Conservation (phyloP, 92 coral and sea anemone genomes). For the Montipora capitata region DNA sequence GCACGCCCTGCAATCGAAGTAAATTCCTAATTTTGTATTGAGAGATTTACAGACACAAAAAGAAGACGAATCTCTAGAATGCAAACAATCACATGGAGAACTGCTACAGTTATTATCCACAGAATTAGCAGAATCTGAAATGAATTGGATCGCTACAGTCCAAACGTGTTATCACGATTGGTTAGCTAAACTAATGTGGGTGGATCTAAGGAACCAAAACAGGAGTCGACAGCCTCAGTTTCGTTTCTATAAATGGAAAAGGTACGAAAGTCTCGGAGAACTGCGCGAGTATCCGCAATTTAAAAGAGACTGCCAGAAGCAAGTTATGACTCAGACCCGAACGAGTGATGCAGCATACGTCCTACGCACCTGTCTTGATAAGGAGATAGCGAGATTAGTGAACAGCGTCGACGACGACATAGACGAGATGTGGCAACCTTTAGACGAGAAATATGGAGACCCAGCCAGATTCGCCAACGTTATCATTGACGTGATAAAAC, state of each 20-base stretch:
- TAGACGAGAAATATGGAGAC: too few relatives aligned
- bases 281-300: constrained; percentile 71
- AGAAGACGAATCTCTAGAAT: constrained; percentile 57
- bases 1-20: constrained; percentile 19
- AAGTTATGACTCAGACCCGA: constrained; percentile 54
- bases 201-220: constrained; percentile 36
- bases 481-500: too few relatives aligned
- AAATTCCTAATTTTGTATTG: not conserved
- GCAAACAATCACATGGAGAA: constrained; percentile 53
- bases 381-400: constrained; percentile 35
- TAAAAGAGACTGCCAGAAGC: constrained; percentile 64
- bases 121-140: constrained; percentile 56
- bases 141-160: constrained; percentile 59
- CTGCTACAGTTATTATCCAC: constrained; percentile 30
- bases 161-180: constrained; percentile 53
- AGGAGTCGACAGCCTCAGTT: constrained; percentile 15
- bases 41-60: constrained; percentile 25
- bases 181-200: constrained; percentile 38
- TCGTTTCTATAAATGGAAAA: constrained; percentile 68
- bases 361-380: constrained; percentile 61
- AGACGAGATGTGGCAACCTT: not conserved
- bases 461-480: too few relatives aligned
- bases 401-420: constrained; percentile 45
- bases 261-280: constrained; percentile 70
- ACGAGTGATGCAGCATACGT: constrained; percentile 52